Percentiles rank a stretch among this genome's conserved stretches.
These are phyloP conservation scores for Pseudococcus jackbeardsleyi DNA, from an alignment of 2,888 invertebrate species.

Conservation along the genomic window DNA sequence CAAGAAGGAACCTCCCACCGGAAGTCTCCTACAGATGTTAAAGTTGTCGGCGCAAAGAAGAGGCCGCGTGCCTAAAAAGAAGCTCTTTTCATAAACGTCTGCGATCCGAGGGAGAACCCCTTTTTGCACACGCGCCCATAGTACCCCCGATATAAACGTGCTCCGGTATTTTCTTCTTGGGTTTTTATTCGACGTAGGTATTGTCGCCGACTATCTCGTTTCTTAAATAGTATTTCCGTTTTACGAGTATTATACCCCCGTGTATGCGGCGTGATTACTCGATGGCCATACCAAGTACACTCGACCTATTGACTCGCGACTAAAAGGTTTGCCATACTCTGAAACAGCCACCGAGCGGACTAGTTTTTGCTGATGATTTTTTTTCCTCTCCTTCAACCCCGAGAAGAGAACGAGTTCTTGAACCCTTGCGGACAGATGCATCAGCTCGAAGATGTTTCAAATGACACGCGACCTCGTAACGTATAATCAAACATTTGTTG, in stretches of 20 bases:
- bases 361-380: neutral
- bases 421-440: constrained; percentile 6
- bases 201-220: constrained; percentile 37
- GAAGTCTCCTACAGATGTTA: constrained; percentile 64
- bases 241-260: neutral
- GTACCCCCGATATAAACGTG: neutral
- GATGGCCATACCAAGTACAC: neutral
- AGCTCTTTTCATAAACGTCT: constrained; percentile 38
- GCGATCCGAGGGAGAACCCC: neutral
- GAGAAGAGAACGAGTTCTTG: constrained; percentile 2
- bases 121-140: constrained; percentile 26
- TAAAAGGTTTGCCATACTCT: neutral
- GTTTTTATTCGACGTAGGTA: constrained; percentile 27
- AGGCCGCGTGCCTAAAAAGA: constrained; percentile 62
- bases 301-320: constrained; percentile 35
- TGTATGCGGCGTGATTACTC: neutral
- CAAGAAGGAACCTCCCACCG: constrained; percentile 59
- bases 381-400: too few species aligned
- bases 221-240: constrained; percentile 40
- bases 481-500: constrained; percentile 14
- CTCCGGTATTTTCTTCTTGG: neutral
- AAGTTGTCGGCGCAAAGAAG: constrained; percentile 45
- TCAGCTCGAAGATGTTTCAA: neutral
- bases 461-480: constrained; percentile 32
- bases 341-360: neutral